Base-by-base conservation (phyloP, 1,140 invertebrate species). In the Aphidius gifuensis region DNA sequence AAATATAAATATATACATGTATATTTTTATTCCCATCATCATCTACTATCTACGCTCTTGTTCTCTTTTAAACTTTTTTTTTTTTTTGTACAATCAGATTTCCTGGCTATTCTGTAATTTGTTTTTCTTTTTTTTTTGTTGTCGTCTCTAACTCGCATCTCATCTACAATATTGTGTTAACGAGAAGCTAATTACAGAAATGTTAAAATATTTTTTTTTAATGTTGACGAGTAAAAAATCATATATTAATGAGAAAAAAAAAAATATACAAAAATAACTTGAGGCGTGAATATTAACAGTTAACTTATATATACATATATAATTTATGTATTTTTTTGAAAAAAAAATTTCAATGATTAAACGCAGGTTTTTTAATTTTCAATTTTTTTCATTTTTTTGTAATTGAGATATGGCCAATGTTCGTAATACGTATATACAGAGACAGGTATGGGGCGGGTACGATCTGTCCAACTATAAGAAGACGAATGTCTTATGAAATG, bases 151-250 rank as follows among this genome's bases (percentile, higher is more conserved):
- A 54, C 56, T 49, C 16, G 16, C 16, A 16, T 16, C 16, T 16
- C 16, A 16, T 16, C 53, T 56, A 46, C 21, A 23, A 8, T 55
- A 56, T n/a, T 16, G 16, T 39, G 56, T n/a, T 5, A 42, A 40
- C 16, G 9, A 58, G 55, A 69, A 75, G 69, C 66, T 73, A 74
- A 75, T 75, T 75, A 73, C 64, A 71, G 74, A 71, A 73, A 72
- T 70, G 65, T 72, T 70, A 69, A 32, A 32, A 3, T 2, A 3
- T 32, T 32, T 32, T 32, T 32, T 32, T 32, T 32, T 1, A 32
- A 32, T 32, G 2, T 32, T 32, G 23, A 32, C 23, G 23, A 32
- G 23, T 32, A 4, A 32, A 32, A 32, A 32, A 32, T 32, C 23
- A 32, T 32, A 32, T 32, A 32, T 32, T 4, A 32, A 32, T 16